A percentile compares a stretch with the other conserved stretches of the same genome.
Evolutionary conservation across 1,140 invertebrate genomes (phyloP).

Genomic region (Vanessa tameamea): DNA sequence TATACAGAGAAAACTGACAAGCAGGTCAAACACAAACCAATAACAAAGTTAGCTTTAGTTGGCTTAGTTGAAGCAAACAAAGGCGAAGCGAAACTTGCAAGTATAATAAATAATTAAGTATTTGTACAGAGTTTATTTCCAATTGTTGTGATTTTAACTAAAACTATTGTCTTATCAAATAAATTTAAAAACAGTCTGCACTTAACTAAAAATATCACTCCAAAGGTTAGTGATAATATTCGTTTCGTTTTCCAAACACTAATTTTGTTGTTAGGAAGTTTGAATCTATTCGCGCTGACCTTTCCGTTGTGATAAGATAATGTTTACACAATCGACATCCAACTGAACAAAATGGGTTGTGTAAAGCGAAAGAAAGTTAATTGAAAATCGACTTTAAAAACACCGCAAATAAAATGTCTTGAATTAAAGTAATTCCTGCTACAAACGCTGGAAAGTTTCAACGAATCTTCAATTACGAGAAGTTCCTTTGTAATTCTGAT

Average conservation of each 20-base stretch:
- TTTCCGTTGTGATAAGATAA: constrained; percentile 62
- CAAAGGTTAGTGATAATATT: constrained; percentile 10
- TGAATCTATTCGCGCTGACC: constrained; percentile 52
- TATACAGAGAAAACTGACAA: not conserved
- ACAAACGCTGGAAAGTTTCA: not conserved
- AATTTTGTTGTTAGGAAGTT: constrained; percentile 45
- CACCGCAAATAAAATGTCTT: not conserved
- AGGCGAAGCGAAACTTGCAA: too few species aligned
- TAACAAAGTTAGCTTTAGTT: not conserved
- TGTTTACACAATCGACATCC: constrained; percentile 47
- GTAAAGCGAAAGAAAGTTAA: constrained; percentile 38
- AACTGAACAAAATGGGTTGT: constrained; percentile 41
- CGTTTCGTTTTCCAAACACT: constrained; percentile 16
- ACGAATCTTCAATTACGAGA: not conserved
- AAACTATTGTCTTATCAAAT: not conserved
- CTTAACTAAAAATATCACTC: not conserved
- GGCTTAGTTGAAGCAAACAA: not conserved
- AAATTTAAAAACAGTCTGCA: not conserved
- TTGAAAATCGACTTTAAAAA: constrained; percentile 17
- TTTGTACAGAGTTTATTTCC: not conserved
- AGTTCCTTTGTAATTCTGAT: not conserved
- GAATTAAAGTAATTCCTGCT: not conserved
- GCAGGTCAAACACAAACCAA: not conserved
- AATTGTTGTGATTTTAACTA: not conserved
- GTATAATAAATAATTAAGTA: not conserved